A percentile compares a stretch with the other conserved stretches of the same genome.
Conservation (phyloP, 2,888 invertebrate species). For the Clivina fossor region DNA sequence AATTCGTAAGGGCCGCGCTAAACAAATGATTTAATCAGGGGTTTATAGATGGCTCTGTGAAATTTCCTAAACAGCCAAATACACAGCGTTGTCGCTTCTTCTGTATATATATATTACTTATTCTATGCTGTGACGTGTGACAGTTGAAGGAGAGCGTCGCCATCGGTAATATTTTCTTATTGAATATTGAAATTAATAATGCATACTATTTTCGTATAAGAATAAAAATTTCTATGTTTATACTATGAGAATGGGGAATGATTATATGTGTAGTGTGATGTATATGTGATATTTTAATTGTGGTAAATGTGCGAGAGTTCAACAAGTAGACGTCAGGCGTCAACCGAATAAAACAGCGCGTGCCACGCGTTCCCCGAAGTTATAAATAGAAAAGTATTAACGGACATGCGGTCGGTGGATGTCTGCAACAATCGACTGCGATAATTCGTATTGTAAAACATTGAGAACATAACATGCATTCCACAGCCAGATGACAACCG, state of each 20-base stretch:
- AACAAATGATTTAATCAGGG: no score
- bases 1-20: no score
- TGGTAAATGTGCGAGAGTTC: slow-evolving; percentile 10
- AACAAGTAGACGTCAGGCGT: slow-evolving; percentile 31
- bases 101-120: no score
- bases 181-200: not conserved
- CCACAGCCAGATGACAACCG: slow-evolving; percentile 22
- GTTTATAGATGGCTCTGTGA: no score
- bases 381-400: slow-evolving; percentile 37
- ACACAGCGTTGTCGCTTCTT: no score
- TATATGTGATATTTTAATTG: not conserved
- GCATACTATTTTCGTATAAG: not conserved
- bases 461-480: not conserved
- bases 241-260: not conserved
- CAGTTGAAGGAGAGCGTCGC: slow-evolving; percentile 23
- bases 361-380: slow-evolving; percentile 35
- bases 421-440: slow-evolving; percentile 30
- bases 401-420: slow-evolving; percentile 22
- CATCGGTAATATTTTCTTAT: slow-evolving; percentile 15
- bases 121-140: slow-evolving; percentile 16
- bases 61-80: no score
- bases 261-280: no score
- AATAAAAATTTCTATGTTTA: not conserved
- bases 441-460: slow-evolving; percentile 10
- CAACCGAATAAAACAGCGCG: slow-evolving; percentile 36